Evolutionary conservation across 2,888 invertebrate genomes (phyloP), one percentile per base, ranked within the genome.

Genomic region (Selenia dentaria): DNA sequence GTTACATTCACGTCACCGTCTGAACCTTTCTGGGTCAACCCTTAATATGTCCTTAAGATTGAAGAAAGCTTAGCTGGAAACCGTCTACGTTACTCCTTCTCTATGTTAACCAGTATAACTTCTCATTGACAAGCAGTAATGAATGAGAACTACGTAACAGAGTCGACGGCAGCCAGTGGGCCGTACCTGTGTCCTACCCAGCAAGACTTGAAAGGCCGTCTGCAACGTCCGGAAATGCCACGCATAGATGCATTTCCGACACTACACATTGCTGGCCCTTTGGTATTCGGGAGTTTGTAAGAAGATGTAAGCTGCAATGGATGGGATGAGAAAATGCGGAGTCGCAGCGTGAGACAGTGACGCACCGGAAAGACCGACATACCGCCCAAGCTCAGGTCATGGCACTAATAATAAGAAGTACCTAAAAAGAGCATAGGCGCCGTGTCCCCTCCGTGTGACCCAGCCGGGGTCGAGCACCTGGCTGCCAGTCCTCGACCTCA

Each of bases 171-270:
- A n/a, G 0, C n/a, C 9, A 9, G 29, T 29, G 14, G 13, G n/a
- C 9, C 18, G 38, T 29, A 3, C 18, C 29, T 29, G 9, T 29
- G 29, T 24, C 6, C 11, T 9, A 11, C 26, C n/a, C 8, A 3
- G 35, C 29, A 32, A 43, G 28, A 41, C 33, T 44, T 27, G 25
- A 38, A 38, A 46, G 33, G 48, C 8, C 24, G 44, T 10, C 11
- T 33, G 35, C 41, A 45, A 48, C 22, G 40, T 58, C 62, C 74
- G 74, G 74, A 74, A 52, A 67, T 75, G 25, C 74, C 74, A 32
- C 4, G 45, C 62, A 64, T 54, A 54, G 39, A 53, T 61, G 62
- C 62, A 59, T 47, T 49, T 53, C 32, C 1, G 53, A 57, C 53
- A 32, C n/a, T 20, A n/a, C 35, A 31, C 51, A 56, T 43, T 57